These are phyloP conservation scores for Cataglyphis livida DNA, from an alignment of 2,888 invertebrate genomes.

Conservation along the genomic window DNA sequence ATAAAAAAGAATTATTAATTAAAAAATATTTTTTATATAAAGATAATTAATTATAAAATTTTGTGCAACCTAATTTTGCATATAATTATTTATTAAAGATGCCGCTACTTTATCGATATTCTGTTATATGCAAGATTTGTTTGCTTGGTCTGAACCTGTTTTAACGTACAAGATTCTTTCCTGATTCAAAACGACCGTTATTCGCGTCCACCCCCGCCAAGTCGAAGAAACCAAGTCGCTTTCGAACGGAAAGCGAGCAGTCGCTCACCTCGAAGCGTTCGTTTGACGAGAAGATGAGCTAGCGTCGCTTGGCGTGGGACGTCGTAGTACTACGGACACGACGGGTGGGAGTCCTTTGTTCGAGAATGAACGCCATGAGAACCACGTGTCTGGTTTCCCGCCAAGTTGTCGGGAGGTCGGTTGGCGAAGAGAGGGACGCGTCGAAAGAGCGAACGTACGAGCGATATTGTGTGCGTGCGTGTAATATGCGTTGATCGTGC, in stretches of 20 bases:
- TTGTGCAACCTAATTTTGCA: background rate
- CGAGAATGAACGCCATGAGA: constrained; percentile 76
- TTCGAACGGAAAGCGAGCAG: constrained; percentile 20
- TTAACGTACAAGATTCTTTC: background rate
- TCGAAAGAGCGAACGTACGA: constrained; percentile 11
- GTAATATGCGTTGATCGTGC: constrained; percentile 19
- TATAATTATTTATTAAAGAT: background rate
- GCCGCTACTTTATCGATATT: background rate
- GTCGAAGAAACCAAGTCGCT: constrained; percentile 32
- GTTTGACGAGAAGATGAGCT: constrained; percentile 33
- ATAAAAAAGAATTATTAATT: background rate
- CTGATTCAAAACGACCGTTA: constrained; percentile 61
- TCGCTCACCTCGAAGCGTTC: constrained; percentile 34
- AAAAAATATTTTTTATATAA: no score
- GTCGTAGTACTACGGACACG: constrained; percentile 65
- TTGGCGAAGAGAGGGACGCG: constrained; percentile 56
- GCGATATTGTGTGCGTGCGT: constrained; percentile 15
- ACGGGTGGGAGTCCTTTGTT: constrained; percentile 70
- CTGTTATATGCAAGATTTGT: background rate
- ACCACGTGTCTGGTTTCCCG: constrained; percentile 81
- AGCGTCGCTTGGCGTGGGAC: constrained; percentile 53
- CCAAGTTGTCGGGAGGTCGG: constrained; percentile 67
- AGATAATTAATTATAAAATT: background rate
- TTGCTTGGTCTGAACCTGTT: background rate
- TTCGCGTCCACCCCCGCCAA: constrained; percentile 36